Base-by-base conservation (phyloP, 2,113 vertebrate species). In the Megaceryle torquata region DNA sequence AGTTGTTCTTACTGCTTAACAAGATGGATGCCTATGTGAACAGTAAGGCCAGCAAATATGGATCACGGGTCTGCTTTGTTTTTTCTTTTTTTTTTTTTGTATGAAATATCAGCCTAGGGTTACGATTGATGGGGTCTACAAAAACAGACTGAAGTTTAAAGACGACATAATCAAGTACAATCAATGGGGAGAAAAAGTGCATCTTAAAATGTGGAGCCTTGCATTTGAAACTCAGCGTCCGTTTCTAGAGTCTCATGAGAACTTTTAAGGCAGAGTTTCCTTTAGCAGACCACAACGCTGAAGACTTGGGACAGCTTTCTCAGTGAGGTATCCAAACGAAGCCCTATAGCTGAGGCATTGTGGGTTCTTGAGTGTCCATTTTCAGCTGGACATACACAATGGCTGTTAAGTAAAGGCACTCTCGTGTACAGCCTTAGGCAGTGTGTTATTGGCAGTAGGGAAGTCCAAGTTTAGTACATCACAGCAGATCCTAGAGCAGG, bases 381-480 rank as follows among this genome's bases (percentile, higher is more conserved):
- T 98, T 96, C 96, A 94, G 96, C 93, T 95, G 97, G 97, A 97
- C 94, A 72, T 97, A 96, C 93, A 96, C 59, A 91, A 98, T 98
- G 98, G 98, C 97, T 98, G 97, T 98, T 98, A 98, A 97, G 98
- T 98, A 98, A 99, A 99, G 99, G 99, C 99, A 99, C 99, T 99
- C 97, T 97, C 98, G 98, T 98, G 98, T 97, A 94, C 93, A 96
- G 97, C 98, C 96, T 96, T 97, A 98, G 98, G 98, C 98, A 98
- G 98, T 98, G 98, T 98, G 97, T 98, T 98, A 98, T 96, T 98
- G 98, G 98, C 98, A 97, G 98, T 98, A 96, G 96, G 91, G 94
- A 82, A 93, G 90, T 97, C 81, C 71, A 97, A 98, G 63, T 90
- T 98, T 96, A 98, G 96, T 96, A 97, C 98, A 98, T 98, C 97